Base-by-base conservation (phyloP, 1,140 invertebrate species). In the Micrasema minimum region DNA sequence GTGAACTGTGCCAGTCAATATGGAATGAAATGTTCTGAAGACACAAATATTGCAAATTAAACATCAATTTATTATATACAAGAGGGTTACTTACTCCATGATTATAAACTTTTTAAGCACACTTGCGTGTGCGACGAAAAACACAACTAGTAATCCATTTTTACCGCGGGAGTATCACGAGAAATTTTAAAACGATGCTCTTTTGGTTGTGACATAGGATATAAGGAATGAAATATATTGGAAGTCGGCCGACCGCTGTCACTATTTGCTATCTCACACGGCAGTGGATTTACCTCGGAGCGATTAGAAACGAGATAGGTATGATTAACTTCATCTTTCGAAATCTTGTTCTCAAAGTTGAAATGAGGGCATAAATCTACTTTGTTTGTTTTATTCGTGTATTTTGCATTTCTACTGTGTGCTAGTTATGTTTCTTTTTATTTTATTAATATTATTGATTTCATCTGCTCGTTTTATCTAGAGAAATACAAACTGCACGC, bases 61-160 rank as follows among this genome's bases (percentile, higher is more conserved):
- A 22, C 6, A 59, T 1, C 20, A 59, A 59, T 22, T 41, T 20
- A 20, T 41, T 38, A 22, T 38, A 31, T 14, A 26, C 45, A 16
- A 46, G 31, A 51, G 14, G 16, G 26, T n/a, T 71, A 75, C 73
- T 75, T 48, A 75, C 73, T 61, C 69, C 73, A 75, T 75, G 73
- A 71, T 75, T 71, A 46, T 20, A 69, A 38, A 18, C 23, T 45
- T 43, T 43, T 23, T 45, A 37, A 69, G 73, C 69, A 72, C 66
- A 71, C 73, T 66, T 64, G 65, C 51, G 73, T 71, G 69, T 69
- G 73, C 73, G 43, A 65, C 35, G 38, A 68, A 57, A 64, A 35
- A 41, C 48, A 41, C 43, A 71, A 72, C 73, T 75, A 75, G 69
- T 75, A 66, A 68, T 37, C 73, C 73, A 75, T 75, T 62, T 66